Evolutionary conservation across 2,797 vertebrate genomes (phyloP).

Genomic region (Trachurus trachurus): DNA sequence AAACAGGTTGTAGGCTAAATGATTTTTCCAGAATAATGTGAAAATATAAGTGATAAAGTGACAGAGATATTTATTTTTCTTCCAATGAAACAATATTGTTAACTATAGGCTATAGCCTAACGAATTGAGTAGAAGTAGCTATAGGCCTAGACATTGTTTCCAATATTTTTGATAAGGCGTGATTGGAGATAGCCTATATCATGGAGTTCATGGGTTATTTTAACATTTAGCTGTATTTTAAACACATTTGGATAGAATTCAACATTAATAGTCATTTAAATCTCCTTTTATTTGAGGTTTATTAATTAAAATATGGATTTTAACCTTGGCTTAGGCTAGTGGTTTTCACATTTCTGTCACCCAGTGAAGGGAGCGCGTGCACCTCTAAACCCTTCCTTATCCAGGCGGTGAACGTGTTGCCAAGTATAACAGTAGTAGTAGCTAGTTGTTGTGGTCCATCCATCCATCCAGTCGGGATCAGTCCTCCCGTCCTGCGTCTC

Average conservation of each 20-base stretch:
- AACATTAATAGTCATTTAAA: neutral
- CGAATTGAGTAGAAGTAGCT: no score
- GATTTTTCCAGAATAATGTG: neutral
- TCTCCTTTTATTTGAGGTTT: neutral
- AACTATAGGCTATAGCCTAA: no score
- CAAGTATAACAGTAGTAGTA: neutral
- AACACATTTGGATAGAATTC: neutral
- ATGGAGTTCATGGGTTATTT: neutral
- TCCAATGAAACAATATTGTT: neutral
- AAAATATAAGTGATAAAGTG: neutral
- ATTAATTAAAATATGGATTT: neutral
- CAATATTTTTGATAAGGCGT: no score
- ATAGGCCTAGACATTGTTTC: no score
- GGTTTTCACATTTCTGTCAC: no score
- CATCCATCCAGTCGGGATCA: neutral
- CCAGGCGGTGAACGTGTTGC: neutral
- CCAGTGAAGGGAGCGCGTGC: no score
- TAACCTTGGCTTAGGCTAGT: neutral
- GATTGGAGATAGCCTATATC: no score
- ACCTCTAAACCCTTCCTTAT: no score
- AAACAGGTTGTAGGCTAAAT: neutral
- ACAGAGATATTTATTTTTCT: neutral
- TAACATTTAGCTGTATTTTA: neutral
- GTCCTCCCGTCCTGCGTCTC: constrained; percentile 48
- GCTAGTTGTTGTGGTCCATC: neutral